Evolutionary conservation across 2,888 invertebrate species (phyloP), one percentile per base, ranked within the genome.

Genomic region (Isotomurus palustris): DNA sequence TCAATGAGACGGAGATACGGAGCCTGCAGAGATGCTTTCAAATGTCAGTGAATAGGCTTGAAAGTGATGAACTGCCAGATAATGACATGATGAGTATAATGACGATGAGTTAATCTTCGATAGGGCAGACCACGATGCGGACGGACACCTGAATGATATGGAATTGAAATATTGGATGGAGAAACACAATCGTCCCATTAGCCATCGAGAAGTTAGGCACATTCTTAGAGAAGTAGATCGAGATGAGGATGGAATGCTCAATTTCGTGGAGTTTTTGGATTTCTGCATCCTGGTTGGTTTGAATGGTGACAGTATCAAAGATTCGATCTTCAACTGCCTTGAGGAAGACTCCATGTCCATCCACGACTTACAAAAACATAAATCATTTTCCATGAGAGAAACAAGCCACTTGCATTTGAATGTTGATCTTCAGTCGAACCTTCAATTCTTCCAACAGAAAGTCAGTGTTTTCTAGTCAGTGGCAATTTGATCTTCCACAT

Each of bases 161-260:
- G 64, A 64, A 49, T 47, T 64, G 3, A 64, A 58, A 36, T 64
- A 64, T 32, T 64, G 60, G 60, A 60, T 64, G 64, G 64, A 64
- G 49, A 64, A 64, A 17, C 54, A 54, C 19, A 29, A 36, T 19
- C 32, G 53, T n/a, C 58, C 60, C 12, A 60, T 64, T 22, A 28
- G 38, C 1, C 49, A 60, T 14, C 12, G 29, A 32, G 44, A 58
- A 36, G 17, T 58, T 2, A 43, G 44, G 17, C 32, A 25, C 2
- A 58, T 64, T 32, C 32, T 64, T n/a, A 14, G 44, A n/a, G 21
- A 28, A 17, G 52, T 28, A 12, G 64, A 64, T 53, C 14, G 41
- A 28, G 60, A 64, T 29, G 29, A 44, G 12, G 60, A 64, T 40
- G 56, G 57, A 19, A 12, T 4, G 3, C 44, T 64, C 14, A 55